Evolutionary conservation across 2,113 vertebrate genomes (phyloP).

Genomic region (Syngnathus floridae): DNA sequence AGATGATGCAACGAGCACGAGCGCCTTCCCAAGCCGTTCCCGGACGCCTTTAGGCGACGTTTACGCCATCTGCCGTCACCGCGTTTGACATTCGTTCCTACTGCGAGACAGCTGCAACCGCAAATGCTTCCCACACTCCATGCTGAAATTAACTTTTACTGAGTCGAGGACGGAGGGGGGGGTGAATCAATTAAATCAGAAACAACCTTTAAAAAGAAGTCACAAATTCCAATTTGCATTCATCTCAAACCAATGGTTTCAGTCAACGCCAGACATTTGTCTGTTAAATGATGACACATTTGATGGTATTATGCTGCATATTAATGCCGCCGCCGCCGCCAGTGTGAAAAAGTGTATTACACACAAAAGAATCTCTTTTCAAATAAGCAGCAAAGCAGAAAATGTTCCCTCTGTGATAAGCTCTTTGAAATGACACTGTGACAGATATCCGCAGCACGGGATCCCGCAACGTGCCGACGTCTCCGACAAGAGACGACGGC

Average conservation of each 20-base stretch:
- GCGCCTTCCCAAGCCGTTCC: slow-evolving; percentile 56
- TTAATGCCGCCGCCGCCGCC: slow-evolving; percentile 27
- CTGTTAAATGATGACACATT: slow-evolving; percentile 17
- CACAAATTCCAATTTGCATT: background rate
- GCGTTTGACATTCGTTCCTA: slow-evolving; percentile 48
- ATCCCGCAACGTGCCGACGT: slow-evolving; percentile 34
- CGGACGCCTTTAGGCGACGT: slow-evolving; percentile 58
- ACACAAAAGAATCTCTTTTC: slow-evolving; percentile 43
- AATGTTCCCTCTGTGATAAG: slow-evolving; percentile 58
- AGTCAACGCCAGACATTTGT: slow-evolving; percentile 8
- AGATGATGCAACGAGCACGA: slow-evolving; percentile 12
- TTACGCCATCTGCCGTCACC: slow-evolving; percentile 64
- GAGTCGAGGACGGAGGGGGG: background rate
- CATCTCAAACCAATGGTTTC: slow-evolving; percentile 13
- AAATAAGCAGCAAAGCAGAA: slow-evolving; percentile 52
- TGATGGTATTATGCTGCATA: slow-evolving; percentile 20
- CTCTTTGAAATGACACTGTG: slow-evolving; percentile 51
- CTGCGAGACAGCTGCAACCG: slow-evolving; percentile 37
- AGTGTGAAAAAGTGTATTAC: slow-evolving; percentile 33
- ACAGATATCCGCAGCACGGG: slow-evolving; percentile 56
- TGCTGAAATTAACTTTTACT: background rate
- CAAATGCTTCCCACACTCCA: background rate
- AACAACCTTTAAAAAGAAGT: slow-evolving; percentile 19
- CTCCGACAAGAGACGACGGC: slow-evolving; percentile 45
- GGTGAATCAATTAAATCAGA: slow-evolving; percentile 12